Percentiles rank a stretch among this genome's conserved stretches.
phyloP scores from a whole-genome alignment of 2,888 invertebrate genomes.

The Silvanus unidentatus region DNA sequence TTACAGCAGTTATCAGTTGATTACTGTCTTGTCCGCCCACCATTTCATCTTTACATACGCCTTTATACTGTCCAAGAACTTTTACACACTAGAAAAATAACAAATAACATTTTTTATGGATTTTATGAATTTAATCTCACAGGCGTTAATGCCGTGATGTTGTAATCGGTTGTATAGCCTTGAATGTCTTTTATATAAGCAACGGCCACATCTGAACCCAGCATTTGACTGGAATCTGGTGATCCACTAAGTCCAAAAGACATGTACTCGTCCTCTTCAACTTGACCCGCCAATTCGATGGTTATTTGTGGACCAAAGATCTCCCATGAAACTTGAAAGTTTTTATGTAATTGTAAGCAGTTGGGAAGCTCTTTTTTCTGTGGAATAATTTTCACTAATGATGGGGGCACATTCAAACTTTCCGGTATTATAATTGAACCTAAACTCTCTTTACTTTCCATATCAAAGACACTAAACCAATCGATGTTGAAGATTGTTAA shows the following conservation, averaged over 20 bases:
- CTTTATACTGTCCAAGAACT: constrained; percentile 78
- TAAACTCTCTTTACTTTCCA: constrained; percentile 59
- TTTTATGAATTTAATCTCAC: constrained; percentile 46
- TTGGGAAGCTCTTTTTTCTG: constrained; percentile 67
- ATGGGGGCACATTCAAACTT: constrained; percentile 80
- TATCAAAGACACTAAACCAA: constrained; percentile 79
- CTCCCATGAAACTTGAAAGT: constrained; percentile 82
- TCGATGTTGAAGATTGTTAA: constrained; percentile 73
- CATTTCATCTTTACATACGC: constrained; percentile 79
- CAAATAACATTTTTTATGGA: not conserved
- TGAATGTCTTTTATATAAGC: constrained; percentile 66
- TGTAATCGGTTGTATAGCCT: constrained; percentile 76
- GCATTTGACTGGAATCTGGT: constrained; percentile 65
- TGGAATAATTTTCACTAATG: constrained; percentile 59
- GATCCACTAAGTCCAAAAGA: constrained; percentile 84
- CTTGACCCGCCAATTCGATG: constrained; percentile 73
- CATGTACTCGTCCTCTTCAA: constrained; percentile 74
- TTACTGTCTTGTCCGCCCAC: constrained; percentile 77
- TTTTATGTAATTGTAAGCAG: constrained; percentile 79
- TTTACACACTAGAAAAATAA: constrained; percentile 64
- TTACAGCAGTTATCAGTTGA: constrained; percentile 68
- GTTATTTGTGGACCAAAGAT: constrained; percentile 85
- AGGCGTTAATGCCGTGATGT: constrained; percentile 74
- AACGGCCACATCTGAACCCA: constrained; percentile 78
- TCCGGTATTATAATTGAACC: constrained; percentile 75